Base-by-base conservation (phyloP, 2,113 vertebrate genomes). In the Cavia aperea region DNA sequence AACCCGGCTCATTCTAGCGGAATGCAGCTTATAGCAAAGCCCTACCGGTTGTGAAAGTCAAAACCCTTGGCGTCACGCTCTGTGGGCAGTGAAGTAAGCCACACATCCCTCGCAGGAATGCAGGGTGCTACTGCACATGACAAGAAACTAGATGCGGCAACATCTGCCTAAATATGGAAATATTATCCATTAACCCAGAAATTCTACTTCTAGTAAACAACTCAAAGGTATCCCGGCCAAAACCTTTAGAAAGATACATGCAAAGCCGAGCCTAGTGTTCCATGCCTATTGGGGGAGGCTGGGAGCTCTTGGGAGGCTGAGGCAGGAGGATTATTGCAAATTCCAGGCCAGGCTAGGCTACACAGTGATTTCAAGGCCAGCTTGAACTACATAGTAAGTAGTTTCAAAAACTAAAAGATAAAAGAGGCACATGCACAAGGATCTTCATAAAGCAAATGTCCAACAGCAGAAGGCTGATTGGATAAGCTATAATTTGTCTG, bases 241-340 rank as follows among this genome's bases (percentile, higher is more conserved):
- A 51, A n/a, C 24, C 18, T 82, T 83, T 31, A 56, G 77, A 46
- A 79, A 79, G 18, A 1, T 13, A 54, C 39, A 49, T 78, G 14
- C 60, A 56, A 2, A 43, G 19, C 6, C 9, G 3, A n/a, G 19
- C 4, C 3, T 39, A 1, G n/a, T 10, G n/a, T n/a, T 5, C 7
- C 15, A 68, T 16, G 15, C 33, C 19, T 70, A 16, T 36, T 68
- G 15, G 36, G 66, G 66, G 15, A 2, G 33, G 33, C 33, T 18
- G 66, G 14, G 66, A 68, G 33, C 33, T 36, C 66, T 68, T 18
- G 31, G 66, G 66, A 36, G 16, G 66, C 36, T 19, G 68, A 70
- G 36, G 68, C 68, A 70, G 7, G 19, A 39, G 68, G 68, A 39
- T 39, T 39, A 16, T 36, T 70, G 16, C 56, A 56, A 56, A 5